These are phyloP conservation scores for Papilio machaon DNA, from an alignment of 1,140 invertebrate genomes.

Conservation along the genomic window DNA sequence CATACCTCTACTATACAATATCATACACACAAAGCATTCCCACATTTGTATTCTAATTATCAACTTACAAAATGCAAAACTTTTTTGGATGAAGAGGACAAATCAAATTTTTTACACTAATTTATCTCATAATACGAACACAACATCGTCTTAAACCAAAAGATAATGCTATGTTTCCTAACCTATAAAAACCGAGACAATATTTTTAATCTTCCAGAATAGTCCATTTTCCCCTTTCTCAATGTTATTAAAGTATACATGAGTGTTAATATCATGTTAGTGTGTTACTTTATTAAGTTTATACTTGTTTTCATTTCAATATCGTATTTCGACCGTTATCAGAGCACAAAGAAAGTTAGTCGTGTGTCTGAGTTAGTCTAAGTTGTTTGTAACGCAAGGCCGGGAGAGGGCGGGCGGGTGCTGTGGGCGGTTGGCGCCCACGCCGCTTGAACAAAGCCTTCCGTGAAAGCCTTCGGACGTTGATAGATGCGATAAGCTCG, in stretches of 20 bases:
- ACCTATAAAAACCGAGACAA: neutral
- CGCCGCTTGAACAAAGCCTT: conserved; percentile 77
- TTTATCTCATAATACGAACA: neutral
- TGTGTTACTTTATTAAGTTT: neutral
- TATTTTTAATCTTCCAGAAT: neutral
- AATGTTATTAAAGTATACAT: neutral
- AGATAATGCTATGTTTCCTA: no score
- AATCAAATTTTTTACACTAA: no score
- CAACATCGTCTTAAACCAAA: neutral
- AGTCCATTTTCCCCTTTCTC: neutral
- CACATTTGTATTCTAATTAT: neutral
- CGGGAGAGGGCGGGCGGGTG: conserved; percentile 46
- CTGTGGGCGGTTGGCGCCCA: conserved; percentile 42
- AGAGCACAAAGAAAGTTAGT: conserved; percentile 64
- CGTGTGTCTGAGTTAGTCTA: conserved; percentile 59
- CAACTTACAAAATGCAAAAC: neutral
- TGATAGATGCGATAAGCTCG: conserved; percentile 81
- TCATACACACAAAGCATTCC: conserved; percentile 4
- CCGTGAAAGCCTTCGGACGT: conserved; percentile 80
- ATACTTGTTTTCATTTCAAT: conserved; percentile 39
- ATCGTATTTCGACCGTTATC: conserved; percentile 58
- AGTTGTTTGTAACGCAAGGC: conserved; percentile 72
- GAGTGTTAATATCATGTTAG: neutral
- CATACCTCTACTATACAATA: neutral
- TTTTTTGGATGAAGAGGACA: neutral